These are phyloP conservation scores for Pelodytes ibericus DNA, from an alignment of 2,797 vertebrate genomes.

Conservation along the genomic window DNA sequence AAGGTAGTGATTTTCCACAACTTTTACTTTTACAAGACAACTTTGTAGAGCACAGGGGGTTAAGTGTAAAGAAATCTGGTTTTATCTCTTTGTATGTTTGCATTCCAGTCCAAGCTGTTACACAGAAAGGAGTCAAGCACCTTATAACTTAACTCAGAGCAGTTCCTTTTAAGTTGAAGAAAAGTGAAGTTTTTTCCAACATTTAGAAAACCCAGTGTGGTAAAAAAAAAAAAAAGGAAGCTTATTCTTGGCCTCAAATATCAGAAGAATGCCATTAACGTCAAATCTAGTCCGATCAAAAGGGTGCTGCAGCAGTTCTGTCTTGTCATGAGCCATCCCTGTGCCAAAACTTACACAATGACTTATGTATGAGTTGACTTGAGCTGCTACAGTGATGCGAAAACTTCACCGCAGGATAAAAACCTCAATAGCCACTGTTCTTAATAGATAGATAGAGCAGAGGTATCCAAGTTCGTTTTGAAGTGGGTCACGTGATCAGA, in stretches of 20 bases:
- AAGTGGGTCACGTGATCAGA: too few species aligned
- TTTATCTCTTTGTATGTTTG: constrained; percentile 37
- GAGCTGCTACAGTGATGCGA: background rate
- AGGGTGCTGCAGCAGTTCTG: background rate
- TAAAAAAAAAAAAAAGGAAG: constrained; percentile 2
- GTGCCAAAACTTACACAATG: background rate
- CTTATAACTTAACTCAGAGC: constrained; percentile 39
- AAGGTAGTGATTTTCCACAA: background rate
- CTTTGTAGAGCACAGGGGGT: constrained; percentile 3
- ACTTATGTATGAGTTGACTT: background rate
- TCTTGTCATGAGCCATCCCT: background rate
- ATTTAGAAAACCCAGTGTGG: constrained; percentile 17
- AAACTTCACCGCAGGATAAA: background rate
- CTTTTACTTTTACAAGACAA: too few species aligned
- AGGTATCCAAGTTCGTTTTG: too few species aligned
- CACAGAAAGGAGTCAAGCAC: constrained; percentile 24
- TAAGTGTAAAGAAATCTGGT: constrained; percentile 22
- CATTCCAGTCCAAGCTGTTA: constrained; percentile 34
- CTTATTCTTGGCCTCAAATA: constrained; percentile 9
- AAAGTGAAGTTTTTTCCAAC: constrained; percentile 2
- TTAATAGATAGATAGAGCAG: too few species aligned
- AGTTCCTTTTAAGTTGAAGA: constrained; percentile 21
- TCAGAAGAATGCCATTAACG: constrained; percentile 29
- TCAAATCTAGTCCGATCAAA: constrained; percentile 15
- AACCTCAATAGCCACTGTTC: too few species aligned